phyloP scores from a whole-genome alignment of 2,888 invertebrate species.

The Cataglyphis cursor region DNA sequence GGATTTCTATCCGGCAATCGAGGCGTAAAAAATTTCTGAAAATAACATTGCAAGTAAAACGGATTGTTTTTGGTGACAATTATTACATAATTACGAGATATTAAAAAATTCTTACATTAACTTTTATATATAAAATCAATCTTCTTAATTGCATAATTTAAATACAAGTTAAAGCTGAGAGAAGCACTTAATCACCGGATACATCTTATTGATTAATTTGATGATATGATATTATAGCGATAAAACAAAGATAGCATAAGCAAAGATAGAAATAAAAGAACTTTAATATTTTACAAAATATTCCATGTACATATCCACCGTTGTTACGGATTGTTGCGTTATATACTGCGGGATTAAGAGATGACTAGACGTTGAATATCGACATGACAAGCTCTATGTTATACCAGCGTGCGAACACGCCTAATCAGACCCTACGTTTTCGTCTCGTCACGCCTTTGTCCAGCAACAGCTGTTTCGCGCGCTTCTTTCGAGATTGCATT shows the following conservation, averaged over 20 bases:
- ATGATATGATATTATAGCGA: neutral
- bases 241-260: neutral
- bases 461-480: conserved; percentile 31
- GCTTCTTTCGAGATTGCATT: conserved; percentile 10
- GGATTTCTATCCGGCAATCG: conserved; percentile 1
- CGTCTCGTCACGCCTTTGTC: conserved; percentile 42
- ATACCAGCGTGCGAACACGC: neutral
- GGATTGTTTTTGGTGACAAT: conserved; percentile 19
- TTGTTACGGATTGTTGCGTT: conserved; percentile 31
- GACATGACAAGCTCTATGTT: conserved; percentile 7
- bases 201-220: neutral
- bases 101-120: neutral
- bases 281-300: neutral
- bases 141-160: neutral
- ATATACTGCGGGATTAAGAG: conserved; percentile 41
- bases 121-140: neutral
- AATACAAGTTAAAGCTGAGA: neutral
- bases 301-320: neutral
- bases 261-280: neutral
- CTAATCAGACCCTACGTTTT: conserved; percentile 32
- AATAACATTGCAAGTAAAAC: neutral
- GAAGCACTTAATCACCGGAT: neutral
- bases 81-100: neutral
- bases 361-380: conserved; percentile 37
- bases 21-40: conserved; percentile 26